A percentile compares a stretch with the other conserved stretches of the same genome.
Conservation (phyloP, 2,113 vertebrate species). For the Bubo blakistoni region DNA sequence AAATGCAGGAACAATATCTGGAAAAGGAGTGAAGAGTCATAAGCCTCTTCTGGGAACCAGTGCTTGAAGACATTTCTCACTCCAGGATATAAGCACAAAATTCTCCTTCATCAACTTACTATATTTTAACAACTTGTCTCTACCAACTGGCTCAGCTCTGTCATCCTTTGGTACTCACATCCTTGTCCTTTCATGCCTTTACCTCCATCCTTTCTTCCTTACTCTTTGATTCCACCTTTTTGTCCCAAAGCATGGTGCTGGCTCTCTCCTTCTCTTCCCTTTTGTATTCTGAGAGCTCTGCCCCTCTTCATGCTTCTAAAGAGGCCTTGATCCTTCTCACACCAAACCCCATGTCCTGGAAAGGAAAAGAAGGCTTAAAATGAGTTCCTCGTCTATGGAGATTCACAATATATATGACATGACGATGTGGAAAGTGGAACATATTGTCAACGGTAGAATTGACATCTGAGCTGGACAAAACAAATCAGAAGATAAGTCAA, state of each 20-base stretch:
- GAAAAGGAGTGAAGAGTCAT: neutral
- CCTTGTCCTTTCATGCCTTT: neutral
- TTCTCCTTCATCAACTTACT: neutral
- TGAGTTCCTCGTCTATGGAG: fast-evolving
- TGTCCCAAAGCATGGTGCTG: neutral
- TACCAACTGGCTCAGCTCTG: neutral
- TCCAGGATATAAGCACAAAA: neutral
- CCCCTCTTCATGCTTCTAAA: neutral
- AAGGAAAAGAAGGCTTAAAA: neutral
- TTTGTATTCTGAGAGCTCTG: neutral
- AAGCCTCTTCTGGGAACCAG: neutral
- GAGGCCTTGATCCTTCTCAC: neutral
- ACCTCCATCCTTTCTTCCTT: neutral
- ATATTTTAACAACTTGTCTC: neutral
- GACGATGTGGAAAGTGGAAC: neutral
- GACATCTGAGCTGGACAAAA: neutral
- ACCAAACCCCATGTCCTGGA: neutral
- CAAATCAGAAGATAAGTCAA: neutral
- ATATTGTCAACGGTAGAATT: neutral
- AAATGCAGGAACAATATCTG: neutral
- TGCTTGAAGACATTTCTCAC: neutral
- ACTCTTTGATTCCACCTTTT: neutral
- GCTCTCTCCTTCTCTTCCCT: neutral
- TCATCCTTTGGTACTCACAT: neutral
- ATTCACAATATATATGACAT: neutral